A percentile compares a stretch with the other conserved stretches of the same genome.
Evolutionary conservation across 2,113 vertebrate genomes (phyloP).

Genomic region (Rhabdornis inornatus): DNA sequence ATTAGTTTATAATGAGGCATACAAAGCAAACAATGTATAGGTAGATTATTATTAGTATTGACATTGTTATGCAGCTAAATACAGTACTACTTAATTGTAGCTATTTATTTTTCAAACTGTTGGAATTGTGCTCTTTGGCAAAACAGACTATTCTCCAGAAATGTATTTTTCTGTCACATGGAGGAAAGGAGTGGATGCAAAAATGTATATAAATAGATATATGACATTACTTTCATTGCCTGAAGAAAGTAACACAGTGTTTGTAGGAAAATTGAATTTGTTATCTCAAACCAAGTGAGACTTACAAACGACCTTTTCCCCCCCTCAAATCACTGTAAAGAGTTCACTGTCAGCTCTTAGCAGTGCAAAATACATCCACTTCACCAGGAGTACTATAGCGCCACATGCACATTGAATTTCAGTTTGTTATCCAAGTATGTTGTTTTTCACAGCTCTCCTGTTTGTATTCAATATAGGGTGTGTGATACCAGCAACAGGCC

Average conservation of each 20-base stretch:
- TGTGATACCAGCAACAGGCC: neutral
- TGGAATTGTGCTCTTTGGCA: neutral
- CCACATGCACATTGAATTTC: neutral
- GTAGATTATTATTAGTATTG: neutral
- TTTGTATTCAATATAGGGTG: neutral
- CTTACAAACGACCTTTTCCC: neutral
- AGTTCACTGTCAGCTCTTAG: neutral
- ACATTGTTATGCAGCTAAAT: constrained; percentile 1
- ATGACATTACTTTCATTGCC: neutral
- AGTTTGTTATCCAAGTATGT: neutral
- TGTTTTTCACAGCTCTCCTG: neutral
- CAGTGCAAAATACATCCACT: neutral
- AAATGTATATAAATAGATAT: neutral
- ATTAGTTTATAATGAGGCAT: neutral
- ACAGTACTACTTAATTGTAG: neutral
- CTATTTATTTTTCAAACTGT: neutral
- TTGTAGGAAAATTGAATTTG: neutral
- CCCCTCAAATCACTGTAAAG: neutral
- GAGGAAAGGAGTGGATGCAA: neutral
- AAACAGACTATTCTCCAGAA: neutral
- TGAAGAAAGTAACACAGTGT: neutral
- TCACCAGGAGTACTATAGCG: neutral
- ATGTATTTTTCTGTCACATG: neutral
- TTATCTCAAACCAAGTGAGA: neutral
- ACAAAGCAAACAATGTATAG: neutral